Evolutionary conservation across 2,888 invertebrate species (phyloP), one percentile per base, ranked within the genome.

Genomic region (Mythimna vitellina): DNA sequence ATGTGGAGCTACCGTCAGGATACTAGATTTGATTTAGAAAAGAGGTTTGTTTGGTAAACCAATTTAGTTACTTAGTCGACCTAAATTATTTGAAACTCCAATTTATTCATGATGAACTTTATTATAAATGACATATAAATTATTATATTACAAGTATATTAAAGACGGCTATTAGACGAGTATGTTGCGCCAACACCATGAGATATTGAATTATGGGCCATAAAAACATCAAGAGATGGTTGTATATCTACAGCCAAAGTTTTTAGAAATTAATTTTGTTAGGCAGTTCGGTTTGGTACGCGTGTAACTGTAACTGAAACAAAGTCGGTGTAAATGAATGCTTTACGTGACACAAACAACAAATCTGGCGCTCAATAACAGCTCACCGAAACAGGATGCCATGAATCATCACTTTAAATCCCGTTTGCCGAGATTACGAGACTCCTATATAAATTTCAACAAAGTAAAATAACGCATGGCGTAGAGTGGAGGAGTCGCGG

Each of bases 391-490:
- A 57, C 65, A 63, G 22, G 53, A 66, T 29, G 32, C 70, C 42
- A 65, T 75, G 75, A 78, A 73, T 83, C 69, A 56, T 49, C 72
- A 72, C 78, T 77, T 54, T 78, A 67, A 83, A 79, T 64, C 57
- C 60, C 57, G 54, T 71, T 70, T 57, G 65, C 68, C 51, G 71
- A 84, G 83, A 81, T 84, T 84, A 84, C 57, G 79, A 82, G 81
- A 80, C 73, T 83, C 81, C 78, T 80, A 87, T 87, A 87, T 88
- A 81, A 81, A 76, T 70, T 81, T 82, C 65, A 81, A 83, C 77
- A 81, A 83, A 83, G 82, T 84, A 82, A 84, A 83, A 86, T 87
- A 85, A 88, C 84, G 81, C 78, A 69, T 53, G 70, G 76, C 78
- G 75, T 58, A 85, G 77, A 80, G 72, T 77, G 72, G 62, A 70